Evolutionary conservation across 2,888 invertebrate genomes (phyloP).

Genomic region (Phalangium opilio): DNA sequence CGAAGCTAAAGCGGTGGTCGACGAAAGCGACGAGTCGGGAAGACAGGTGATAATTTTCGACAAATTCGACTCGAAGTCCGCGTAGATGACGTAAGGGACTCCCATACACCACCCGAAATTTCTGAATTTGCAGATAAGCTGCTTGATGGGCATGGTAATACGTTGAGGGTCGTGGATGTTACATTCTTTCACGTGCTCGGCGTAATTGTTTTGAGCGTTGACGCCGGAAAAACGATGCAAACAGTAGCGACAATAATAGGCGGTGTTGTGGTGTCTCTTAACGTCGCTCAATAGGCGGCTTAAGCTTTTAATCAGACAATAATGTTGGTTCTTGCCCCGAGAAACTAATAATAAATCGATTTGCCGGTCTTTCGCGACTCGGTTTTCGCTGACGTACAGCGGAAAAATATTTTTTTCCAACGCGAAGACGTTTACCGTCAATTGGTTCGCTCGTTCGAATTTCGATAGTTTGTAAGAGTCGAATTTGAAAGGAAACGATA

Average conservation of each 20-base stretch:
- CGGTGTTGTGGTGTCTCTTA: not conserved
- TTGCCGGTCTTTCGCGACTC: not conserved
- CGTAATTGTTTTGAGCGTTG: too few species aligned
- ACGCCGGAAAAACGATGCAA: not conserved
- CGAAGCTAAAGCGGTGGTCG: too few species aligned
- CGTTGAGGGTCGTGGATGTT: too few species aligned
- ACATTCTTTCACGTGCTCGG: too few species aligned
- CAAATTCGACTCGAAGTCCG: too few species aligned
- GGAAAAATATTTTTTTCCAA: constrained; percentile 2
- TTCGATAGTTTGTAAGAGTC: not conserved
- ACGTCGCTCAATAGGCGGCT: constrained; percentile 1
- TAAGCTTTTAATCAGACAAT: constrained; percentile 2
- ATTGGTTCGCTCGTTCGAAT: constrained; percentile 1
- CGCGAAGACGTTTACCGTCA: constrained; percentile 4
- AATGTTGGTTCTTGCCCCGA: not conserved
- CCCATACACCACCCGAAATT: too few species aligned
- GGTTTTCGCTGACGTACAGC: not conserved
- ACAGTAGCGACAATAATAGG: constrained; percentile 4
- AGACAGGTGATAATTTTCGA: too few species aligned
- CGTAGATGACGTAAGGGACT: too few species aligned
- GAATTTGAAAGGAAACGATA: not conserved
- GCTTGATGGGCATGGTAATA: too few species aligned
- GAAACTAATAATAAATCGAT: not conserved
- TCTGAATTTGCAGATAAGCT: too few species aligned
- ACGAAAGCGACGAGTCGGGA: too few species aligned